Conservation (phyloP, 2,113 vertebrate species). For the Scatophagus argus region DNA sequence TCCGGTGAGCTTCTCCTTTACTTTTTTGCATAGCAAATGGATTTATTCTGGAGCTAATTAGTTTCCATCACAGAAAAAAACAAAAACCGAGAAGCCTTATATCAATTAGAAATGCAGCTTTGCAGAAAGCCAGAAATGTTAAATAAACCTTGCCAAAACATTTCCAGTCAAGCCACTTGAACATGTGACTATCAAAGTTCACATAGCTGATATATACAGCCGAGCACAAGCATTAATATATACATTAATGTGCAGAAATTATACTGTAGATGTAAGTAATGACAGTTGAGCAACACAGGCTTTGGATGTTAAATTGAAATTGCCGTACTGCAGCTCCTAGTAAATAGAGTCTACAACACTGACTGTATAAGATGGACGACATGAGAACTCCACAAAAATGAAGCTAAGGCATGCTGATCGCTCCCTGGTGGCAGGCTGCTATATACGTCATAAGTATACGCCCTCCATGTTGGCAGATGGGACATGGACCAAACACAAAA, state of each 20-base stretch:
- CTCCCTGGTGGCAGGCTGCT: no score
- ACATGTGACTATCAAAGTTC: background rate
- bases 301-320: background rate
- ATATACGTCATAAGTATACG: no score
- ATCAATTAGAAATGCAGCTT: constrained; percentile 9
- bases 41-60: constrained; percentile 41
- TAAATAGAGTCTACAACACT: background rate
- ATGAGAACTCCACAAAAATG: no score
- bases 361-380: no score
- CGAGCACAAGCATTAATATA: background rate
- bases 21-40: background rate
- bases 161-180: background rate
- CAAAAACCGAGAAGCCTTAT: constrained; percentile 1
- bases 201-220: background rate
- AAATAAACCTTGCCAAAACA: background rate
- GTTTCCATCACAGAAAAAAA: constrained; percentile 3
- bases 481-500: no score
- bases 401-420: no score
- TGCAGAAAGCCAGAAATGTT: background rate
- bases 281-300: background rate
- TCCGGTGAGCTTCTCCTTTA: background rate
- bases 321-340: background rate
- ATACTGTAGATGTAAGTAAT: background rate
- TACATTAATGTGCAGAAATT: background rate
- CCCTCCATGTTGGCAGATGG: no score